Evolutionary conservation across 1,140 invertebrate species (phyloP).

Genomic region (silkworm (Bombyx mori)): ASM3026992v2 NC_085120.1:12325501-12326000

Average conservation of each 20-base stretch:
- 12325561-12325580: neutral
- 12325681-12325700: neutral
- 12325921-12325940: slow-evolving; percentile 31
- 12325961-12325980: slow-evolving; percentile 44
- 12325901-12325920: slow-evolving; percentile 29
- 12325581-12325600: neutral
- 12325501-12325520: neutral
- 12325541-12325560: neutral
- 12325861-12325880: slow-evolving; percentile 15
- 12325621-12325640: neutral
- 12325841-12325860: slow-evolving; percentile 2
- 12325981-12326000: slow-evolving; percentile 9
- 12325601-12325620: too few species aligned
- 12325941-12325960: slow-evolving; percentile 37
- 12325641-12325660: neutral
- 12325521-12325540: slow-evolving; percentile 1
- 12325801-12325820: too few species aligned
- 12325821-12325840: too few species aligned
- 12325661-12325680: neutral
- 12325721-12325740: neutral
- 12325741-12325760: neutral
- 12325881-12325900: slow-evolving; percentile 20
- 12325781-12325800: too few species aligned
- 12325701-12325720: neutral
- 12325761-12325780: too few species aligned